These are phyloP conservation scores for Drymonia ruficornis DNA, from an alignment of 2,888 invertebrate genomes.

Conservation along the genomic window DNA sequence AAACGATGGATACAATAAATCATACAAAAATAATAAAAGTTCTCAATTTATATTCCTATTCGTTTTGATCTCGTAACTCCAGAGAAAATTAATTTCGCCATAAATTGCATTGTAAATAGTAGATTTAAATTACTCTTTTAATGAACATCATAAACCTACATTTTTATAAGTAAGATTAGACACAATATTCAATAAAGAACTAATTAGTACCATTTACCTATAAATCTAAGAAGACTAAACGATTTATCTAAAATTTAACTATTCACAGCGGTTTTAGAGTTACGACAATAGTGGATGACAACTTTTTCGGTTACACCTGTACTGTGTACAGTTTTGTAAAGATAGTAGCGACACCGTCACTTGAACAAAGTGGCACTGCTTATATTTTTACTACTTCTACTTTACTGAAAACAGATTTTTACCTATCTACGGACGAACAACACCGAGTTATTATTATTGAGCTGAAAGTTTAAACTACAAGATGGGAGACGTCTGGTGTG, in stretches of 20 bases:
- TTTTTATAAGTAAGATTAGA: neutral
- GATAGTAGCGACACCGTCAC: too few relatives aligned
- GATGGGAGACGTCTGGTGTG: constrained; percentile 92
- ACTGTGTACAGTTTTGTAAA: neutral
- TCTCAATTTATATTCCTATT: constrained; percentile 5
- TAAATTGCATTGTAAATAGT: neutral
- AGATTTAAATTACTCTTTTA: neutral
- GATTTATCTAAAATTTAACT: constrained; percentile 14
- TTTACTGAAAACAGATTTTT: constrained; percentile 25
- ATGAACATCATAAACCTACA: neutral
- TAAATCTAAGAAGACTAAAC: constrained; percentile 1
- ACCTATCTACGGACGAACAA: constrained; percentile 37
- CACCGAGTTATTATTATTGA: constrained; percentile 19
- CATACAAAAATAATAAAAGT: constrained; percentile 21
- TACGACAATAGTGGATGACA: constrained; percentile 29
- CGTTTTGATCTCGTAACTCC: neutral
- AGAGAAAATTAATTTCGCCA: neutral
- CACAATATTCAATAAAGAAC: neutral
- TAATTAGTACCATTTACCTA: constrained; percentile 19
- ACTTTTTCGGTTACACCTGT: constrained; percentile 38
- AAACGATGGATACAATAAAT: constrained; percentile 17
- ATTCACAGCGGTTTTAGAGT: constrained; percentile 48
- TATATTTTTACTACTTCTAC: neutral
- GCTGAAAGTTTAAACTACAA: constrained; percentile 85
- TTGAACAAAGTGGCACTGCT: too few relatives aligned